Evolutionary conservation across 2,888 invertebrate genomes (phyloP).

Genomic region (Sarcophaga caerulescens): DNA sequence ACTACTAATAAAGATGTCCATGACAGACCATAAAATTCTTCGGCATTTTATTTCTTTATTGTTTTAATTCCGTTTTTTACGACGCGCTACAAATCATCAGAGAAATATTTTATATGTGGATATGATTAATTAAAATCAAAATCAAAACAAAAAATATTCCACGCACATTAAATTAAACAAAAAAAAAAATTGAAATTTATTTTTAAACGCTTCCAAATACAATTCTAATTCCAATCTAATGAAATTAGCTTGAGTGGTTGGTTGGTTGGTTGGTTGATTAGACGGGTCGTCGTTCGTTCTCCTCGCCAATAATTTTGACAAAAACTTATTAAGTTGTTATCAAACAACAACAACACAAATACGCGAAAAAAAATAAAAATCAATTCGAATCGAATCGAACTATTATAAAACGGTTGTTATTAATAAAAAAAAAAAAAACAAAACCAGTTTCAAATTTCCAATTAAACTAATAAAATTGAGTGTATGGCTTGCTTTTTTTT

Average conservation of each 20-base stretch:
- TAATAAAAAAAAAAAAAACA: not conserved
- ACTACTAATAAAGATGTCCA: constrained; percentile 3
- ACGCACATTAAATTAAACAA: not conserved
- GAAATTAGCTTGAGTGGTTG: not conserved
- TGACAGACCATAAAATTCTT: constrained; percentile 1
- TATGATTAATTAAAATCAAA: constrained; percentile 13
- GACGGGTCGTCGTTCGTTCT: not conserved
- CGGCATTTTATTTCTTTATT: not conserved
- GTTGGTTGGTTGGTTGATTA: too few relatives aligned
- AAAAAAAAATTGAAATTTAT: not conserved
- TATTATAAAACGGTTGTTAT: not conserved
- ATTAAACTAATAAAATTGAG: not conserved
- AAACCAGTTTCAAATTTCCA: constrained; percentile 10
- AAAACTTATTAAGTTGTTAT: constrained; percentile 19
- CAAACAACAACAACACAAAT: not conserved
- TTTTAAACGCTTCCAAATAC: not conserved
- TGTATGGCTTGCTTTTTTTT: too few relatives aligned
- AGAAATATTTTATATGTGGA: not conserved
- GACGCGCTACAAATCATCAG: not conserved
- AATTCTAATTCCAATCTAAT: not conserved
- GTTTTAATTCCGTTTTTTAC: too few relatives aligned
- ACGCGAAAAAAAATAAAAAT: not conserved
- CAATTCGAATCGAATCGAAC: too few relatives aligned
- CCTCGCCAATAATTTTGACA: not conserved
- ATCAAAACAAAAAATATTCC: constrained; percentile 18